Base-by-base conservation (phyloP, 2,797 vertebrate genomes). In the Chloroceryle amazona region DNA sequence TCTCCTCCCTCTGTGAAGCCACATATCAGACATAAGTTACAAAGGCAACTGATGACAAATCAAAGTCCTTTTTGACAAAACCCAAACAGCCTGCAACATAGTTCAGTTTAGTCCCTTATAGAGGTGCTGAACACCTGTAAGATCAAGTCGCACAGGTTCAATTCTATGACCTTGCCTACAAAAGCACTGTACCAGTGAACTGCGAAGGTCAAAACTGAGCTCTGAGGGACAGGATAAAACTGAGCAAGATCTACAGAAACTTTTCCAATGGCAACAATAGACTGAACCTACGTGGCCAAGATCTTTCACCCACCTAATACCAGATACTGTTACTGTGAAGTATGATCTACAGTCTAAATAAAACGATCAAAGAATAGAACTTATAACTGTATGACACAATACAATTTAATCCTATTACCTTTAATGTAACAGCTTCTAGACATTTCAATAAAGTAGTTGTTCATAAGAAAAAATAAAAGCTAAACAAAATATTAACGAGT, bases 11-110 rank as follows among this genome's bases (percentile, higher is more conserved):
- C 18, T 47, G 17, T 21, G 39, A 68, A 93, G 37, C 14, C 31
- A 20, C 0, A 1, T 26, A 37, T 54, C 65, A 79, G 10, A 47
- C 2, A 3, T 49, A 62, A 72, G 17, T 35, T 58, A 46, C 26
- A 42, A 65, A 84, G 58, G 46, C 0, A 0, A 70, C 21, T 1
- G 9, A 65, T 10, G 23, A 44, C 37, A 89, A 72, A 65, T 1
- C 5, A 2, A 61, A 61, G 33, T 26, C 47, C 20, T n/a, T 5
- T 51, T 81, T 62, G 31, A 49, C 10, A 62, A 74, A 72, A 67
- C 14, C 19, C 58, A 21, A 83, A 37, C 9, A 74, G 33, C 9
- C 42, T 33, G 23, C 58, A 90, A 39, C 16, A 11, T 6, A 91
- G 11, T 44, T 82, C 28, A 54, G 19, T 0, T 51, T 20, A 33